A percentile compares a stretch with the other conserved stretches of the same genome.
phyloP scores from a whole-genome alignment of 2,888 invertebrate genomes.

The Eupithecia subfuscata region DNA sequence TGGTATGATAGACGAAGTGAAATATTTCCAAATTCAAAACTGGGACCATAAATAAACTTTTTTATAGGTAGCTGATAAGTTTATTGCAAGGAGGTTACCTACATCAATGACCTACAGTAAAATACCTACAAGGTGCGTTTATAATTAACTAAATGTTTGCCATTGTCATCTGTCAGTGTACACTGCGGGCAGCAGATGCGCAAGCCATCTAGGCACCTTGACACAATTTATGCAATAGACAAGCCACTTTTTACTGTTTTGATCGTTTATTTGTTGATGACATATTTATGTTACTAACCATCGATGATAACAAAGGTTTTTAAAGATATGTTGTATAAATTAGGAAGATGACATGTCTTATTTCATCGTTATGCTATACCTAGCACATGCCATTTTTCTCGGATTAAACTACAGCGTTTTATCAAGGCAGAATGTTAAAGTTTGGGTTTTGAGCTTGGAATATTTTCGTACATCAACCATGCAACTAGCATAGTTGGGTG shows the following conservation, averaged over 20 bases:
- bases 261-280: not conserved
- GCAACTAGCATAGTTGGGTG: not conserved
- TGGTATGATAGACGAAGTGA: not conserved
- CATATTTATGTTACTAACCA: not conserved
- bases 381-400: not conserved
- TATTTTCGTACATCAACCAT: conserved; percentile 1
- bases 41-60: not conserved
- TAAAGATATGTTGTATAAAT: not conserved
- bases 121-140: not conserved
- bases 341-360: not conserved
- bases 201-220: conserved; percentile 27
- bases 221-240: conserved; percentile 22
- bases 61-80: not conserved
- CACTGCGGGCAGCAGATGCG: conserved; percentile 28
- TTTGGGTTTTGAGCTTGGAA: not conserved
- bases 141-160: conserved; percentile 6
- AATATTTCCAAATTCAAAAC: not conserved
- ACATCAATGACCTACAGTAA: not conserved
- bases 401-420: not conserved
- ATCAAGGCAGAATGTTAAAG: not conserved
- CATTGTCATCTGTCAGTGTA: conserved; percentile 26
- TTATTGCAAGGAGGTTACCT: not conserved
- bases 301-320: not conserved
- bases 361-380: not conserved
- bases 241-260: conserved; percentile 14